phyloP scores from a whole-genome alignment of 2,797 vertebrate genomes.

The Rhabdomys pumilio region DNA sequence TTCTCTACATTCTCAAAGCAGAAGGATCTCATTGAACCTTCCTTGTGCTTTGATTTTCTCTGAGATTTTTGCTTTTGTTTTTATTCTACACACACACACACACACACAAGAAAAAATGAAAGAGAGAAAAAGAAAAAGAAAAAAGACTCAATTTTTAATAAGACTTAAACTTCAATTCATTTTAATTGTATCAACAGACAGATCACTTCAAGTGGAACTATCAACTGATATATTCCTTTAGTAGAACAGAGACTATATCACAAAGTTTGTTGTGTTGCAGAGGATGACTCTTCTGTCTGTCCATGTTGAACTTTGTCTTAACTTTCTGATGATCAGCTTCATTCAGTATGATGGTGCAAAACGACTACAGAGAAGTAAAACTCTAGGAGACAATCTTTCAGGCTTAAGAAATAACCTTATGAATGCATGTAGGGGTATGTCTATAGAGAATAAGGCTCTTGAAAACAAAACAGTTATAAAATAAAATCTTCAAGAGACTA shows the following conservation, averaged over 20 bases:
- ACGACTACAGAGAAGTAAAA: background rate
- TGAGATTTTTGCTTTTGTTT: background rate
- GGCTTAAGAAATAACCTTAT: background rate
- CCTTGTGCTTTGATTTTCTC: background rate
- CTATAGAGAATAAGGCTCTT: background rate
- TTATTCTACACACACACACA: background rate
- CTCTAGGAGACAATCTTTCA: background rate
- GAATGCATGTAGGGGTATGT: background rate
- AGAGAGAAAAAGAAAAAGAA: background rate
- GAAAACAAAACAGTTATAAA: background rate
- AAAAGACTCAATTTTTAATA: background rate
- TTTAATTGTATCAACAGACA: background rate
- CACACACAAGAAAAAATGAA: background rate
- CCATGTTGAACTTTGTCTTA: background rate
- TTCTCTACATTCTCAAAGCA: background rate
- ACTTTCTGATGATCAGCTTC: background rate
- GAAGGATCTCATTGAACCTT: background rate
- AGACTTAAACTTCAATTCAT: background rate
- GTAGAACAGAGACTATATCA: background rate
- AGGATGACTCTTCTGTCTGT: background rate
- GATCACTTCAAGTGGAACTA: background rate
- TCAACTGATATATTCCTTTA: background rate
- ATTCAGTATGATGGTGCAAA: background rate
- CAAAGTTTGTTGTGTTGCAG: background rate
- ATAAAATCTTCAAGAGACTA: background rate